Base-by-base conservation (phyloP, 2,888 invertebrate species). In the Idaea straminata region DNA sequence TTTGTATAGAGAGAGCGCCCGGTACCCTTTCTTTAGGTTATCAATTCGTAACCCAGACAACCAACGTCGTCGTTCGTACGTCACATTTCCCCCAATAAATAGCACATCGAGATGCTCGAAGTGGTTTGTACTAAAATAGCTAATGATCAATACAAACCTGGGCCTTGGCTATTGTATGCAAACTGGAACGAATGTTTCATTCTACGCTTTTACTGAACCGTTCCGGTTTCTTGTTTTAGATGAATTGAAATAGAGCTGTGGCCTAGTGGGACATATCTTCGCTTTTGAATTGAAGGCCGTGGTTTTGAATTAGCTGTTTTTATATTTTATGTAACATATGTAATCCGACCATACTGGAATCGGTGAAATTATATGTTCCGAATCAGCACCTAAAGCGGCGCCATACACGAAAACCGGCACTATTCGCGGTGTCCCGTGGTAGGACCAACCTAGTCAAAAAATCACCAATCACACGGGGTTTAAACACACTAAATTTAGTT, bases 101-200 rank as follows among this genome's bases (percentile, higher is more conserved):
- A 47, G 34, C 47, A 66, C 70, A 68, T 66, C 69, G 25, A 61
- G 69, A 69, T 72, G 64, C 59, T 60, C 10, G 38, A 57, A 59
- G 57, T 61, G 64, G 60, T 67, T 68, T 36, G 65, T 15, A 65
- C 71, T 69, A 61, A 70, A 73, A 67, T 67, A 68, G 70, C 68
- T 73, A 67, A 71, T 72, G 71, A 16, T 25, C 59, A n/a, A 25
- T 59, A 47, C 47, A 15, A 59, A 59, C 25, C 59, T 59, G 15
- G 5, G 15, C n/a, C 59, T 25, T n/a, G 25, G 25, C 59, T 15
- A 59, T 16, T 59, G 59, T 16, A 47, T 47, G 47, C 47, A 47
- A 47, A 47, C 47, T 47, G 47, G 47, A 13, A 47, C 47, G 47
- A 47, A 47, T 47, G 47, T 47, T 47, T 47, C 47, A 47, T 47